Percentiles rank a stretch among this genome's conserved stretches.
Evolutionary conservation across 2,113 vertebrate species (phyloP).

Genomic region (pig (Sus scrofa)): DNA sequence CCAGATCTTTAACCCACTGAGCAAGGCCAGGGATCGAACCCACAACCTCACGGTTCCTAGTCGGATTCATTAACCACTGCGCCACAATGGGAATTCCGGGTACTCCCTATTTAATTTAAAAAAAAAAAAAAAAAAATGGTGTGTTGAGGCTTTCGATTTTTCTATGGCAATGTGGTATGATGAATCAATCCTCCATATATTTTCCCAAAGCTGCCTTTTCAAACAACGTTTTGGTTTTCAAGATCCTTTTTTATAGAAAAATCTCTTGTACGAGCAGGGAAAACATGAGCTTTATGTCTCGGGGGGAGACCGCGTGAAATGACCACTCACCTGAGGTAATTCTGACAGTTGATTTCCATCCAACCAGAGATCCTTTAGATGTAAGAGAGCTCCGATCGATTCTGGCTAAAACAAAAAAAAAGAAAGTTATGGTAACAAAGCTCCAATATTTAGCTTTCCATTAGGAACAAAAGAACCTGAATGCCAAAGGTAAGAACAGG

Average conservation of each 20-base stretch:
- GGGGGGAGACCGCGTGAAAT: background rate
- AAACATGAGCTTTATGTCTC: background rate
- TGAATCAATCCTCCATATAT: background rate
- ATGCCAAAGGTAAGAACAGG: background rate
- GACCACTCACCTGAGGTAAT: conserved; percentile 94
- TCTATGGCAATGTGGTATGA: background rate
- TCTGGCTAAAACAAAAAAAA: conserved; percentile 90
- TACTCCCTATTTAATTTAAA: too few relatives aligned
- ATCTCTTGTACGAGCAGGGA: background rate
- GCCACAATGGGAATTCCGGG: too few relatives aligned
- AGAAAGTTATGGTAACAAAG: conserved; percentile 25
- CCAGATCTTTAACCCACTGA: too few relatives aligned
- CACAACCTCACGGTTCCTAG: too few relatives aligned
- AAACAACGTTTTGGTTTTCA: background rate
- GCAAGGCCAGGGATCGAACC: too few relatives aligned
- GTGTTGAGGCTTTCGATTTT: conserved; percentile 35
- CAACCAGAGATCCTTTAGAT: conserved; percentile 98
- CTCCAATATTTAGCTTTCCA: background rate
- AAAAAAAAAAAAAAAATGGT: background rate
- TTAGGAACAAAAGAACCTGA: background rate
- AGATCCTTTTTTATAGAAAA: background rate
- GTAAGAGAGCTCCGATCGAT: conserved; percentile 97
- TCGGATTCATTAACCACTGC: too few relatives aligned
- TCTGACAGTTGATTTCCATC: conserved; percentile 97
- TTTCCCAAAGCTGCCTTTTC: conserved; percentile 52